A percentile compares a stretch with the other conserved stretches of the same genome.
phyloP scores from a whole-genome alignment of 2,113 vertebrate species.

The human (Homo sapiens) region DNA sequence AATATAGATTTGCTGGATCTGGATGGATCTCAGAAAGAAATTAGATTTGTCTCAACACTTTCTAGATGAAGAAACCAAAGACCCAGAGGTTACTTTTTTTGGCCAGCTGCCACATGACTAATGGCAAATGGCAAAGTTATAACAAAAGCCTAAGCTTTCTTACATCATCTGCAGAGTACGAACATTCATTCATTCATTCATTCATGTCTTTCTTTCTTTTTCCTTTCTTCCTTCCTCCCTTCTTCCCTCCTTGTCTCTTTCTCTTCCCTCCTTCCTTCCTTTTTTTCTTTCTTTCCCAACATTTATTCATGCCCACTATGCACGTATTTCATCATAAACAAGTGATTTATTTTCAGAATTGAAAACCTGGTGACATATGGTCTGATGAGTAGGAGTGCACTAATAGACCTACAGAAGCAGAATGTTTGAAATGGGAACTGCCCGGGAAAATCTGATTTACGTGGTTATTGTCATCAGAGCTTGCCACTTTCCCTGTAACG shows the following conservation, averaged over 20 bases:
- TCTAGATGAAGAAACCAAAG: conserved; percentile 32
- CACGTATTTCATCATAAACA: conserved; percentile 33
- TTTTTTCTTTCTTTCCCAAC: background rate
- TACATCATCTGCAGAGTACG: background rate
- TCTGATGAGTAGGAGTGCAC: background rate
- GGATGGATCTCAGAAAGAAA: conserved; percentile 32
- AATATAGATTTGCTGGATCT: background rate
- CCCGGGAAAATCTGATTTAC: background rate
- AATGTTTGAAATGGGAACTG: background rate
- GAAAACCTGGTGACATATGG: conserved; percentile 47
- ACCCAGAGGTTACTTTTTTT: background rate
- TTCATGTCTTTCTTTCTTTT: background rate
- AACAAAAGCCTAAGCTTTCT: background rate
- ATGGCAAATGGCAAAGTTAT: background rate
- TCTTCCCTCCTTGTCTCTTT: too few species aligned
- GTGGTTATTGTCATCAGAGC: background rate
- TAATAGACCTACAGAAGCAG: background rate
- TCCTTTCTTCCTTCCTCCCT: too few species aligned
- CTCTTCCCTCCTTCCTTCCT: too few species aligned
- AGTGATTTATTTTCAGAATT: conserved; percentile 34
- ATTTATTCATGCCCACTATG: background rate
- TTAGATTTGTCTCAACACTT: conserved; percentile 9
- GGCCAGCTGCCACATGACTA: background rate
- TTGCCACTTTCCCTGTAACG: background rate
- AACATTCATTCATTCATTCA: background rate